A percentile compares a stretch with the other conserved stretches of the same genome.
Evolutionary conservation across 2,888 invertebrate species (phyloP).

Genomic region (Netelia fuscicornis): DNA sequence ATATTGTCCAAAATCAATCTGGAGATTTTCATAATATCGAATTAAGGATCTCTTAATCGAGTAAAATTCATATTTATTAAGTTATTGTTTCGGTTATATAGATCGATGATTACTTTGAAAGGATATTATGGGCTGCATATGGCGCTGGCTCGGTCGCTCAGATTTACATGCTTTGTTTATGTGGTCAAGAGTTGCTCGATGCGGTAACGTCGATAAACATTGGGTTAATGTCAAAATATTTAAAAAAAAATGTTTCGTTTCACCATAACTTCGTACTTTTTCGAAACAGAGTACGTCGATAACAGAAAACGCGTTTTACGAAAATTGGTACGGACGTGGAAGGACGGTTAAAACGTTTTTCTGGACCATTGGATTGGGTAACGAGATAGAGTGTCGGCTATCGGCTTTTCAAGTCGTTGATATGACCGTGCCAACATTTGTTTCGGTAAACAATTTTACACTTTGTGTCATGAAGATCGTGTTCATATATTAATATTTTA

Average conservation of each 20-base stretch:
- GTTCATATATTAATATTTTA: not conserved
- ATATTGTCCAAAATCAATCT: not conserved
- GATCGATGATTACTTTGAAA: slow-evolving; percentile 47
- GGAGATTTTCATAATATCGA: no score
- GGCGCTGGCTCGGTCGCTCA: slow-evolving; percentile 68
- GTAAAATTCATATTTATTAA: not conserved
- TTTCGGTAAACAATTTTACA: slow-evolving; percentile 66
- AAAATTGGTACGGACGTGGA: slow-evolving; percentile 68
- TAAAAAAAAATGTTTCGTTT: not conserved
- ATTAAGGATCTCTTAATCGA: no score
- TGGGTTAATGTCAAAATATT: not conserved
- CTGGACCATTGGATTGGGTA: slow-evolving; percentile 62
- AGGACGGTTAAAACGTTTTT: slow-evolving; percentile 54
- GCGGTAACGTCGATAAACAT: slow-evolving; percentile 67
- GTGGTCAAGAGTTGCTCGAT: slow-evolving; percentile 73
- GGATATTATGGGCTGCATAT: slow-evolving; percentile 58
- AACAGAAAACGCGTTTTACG: slow-evolving; percentile 70
- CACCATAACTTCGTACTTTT: not conserved
- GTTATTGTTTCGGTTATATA: not conserved
- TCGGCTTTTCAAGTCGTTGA: slow-evolving; percentile 68
- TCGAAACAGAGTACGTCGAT: slow-evolving; percentile 69
- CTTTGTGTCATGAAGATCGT: slow-evolving; percentile 2
- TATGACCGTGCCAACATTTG: slow-evolving; percentile 72
- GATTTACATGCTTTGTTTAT: slow-evolving; percentile 74
- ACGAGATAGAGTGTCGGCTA: slow-evolving; percentile 70